phyloP scores from a whole-genome alignment of 2,888 invertebrate genomes.

The Amblyjoppa fuscipennis region DNA sequence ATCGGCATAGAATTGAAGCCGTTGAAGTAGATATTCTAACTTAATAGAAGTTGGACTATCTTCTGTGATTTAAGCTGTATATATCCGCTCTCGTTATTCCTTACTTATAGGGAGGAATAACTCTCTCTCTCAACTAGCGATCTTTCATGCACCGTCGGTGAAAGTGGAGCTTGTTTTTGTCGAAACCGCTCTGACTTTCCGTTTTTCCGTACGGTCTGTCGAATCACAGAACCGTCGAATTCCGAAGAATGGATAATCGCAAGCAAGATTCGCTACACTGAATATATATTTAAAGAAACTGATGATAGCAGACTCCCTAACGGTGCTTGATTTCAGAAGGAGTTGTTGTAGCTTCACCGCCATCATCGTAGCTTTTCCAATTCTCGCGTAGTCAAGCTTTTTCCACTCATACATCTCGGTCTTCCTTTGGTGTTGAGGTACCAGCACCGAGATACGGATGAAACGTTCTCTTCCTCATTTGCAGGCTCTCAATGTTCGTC shows the following conservation, averaged over 20 bases:
- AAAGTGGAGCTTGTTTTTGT: slow-evolving; percentile 29
- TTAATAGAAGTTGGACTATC: neutral
- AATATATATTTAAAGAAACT: slow-evolving; percentile 4
- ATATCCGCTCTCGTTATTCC: slow-evolving; percentile 38
- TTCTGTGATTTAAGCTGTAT: slow-evolving; percentile 7
- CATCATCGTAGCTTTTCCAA: slow-evolving; percentile 26
- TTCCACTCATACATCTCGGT: slow-evolving; percentile 12
- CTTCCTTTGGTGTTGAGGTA: neutral
- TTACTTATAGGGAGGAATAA: neutral
- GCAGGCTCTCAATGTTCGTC: slow-evolving; percentile 18
- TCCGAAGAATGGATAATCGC: slow-evolving; percentile 68
- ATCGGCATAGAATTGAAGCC: too few species aligned
- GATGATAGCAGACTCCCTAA: slow-evolving; percentile 54
- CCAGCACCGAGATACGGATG: neutral
- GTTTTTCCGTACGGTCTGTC: slow-evolving; percentile 65
- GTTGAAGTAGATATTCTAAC: neutral
- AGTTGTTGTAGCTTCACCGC: slow-evolving; percentile 63
- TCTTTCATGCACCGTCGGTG: slow-evolving; percentile 16
- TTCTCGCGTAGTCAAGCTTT: slow-evolving; percentile 2
- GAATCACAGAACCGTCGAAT: slow-evolving; percentile 64
- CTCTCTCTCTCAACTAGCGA: slow-evolving; percentile 33
- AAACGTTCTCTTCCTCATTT: slow-evolving; percentile 14
- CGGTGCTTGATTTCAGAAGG: slow-evolving; percentile 70
- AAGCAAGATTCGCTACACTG: neutral
- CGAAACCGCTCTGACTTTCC: neutral